Evolutionary conservation across 2,888 invertebrate genomes (phyloP), one percentile per base, ranked within the genome.

Genomic region (Drosophila eohydei): DNA sequence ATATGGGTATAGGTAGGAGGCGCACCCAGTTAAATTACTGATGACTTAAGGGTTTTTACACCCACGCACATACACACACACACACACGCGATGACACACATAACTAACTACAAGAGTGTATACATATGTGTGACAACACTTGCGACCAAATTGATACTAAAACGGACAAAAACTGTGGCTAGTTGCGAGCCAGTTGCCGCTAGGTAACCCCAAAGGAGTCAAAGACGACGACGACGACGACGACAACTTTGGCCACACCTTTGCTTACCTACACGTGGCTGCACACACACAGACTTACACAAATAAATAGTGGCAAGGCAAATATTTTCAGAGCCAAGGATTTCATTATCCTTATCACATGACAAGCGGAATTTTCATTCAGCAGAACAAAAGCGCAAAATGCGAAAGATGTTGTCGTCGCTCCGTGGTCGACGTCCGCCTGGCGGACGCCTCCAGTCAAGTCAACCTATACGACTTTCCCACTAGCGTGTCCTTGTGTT

Each of bases 311-410:
- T 76, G 57, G 52, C 71, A 78, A 80, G 71, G 89, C 81, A 88
- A 91, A 91, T 90, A 91, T 84, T 84, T 90, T 87, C 84, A 84
- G 77, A 80, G 86, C 79, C 84, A 92, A 92, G 92, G 90, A 92
- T 91, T 91, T 91, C 90, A 92, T 91, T 92, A 92, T 91, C 90
- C 86, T 90, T 92, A 91, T 91, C 91, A 89, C 81, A 77, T 76
- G 74, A 76, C 75, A 78, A 63, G 79, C 79, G 85, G 85, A 73
- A 85, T 89, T 89, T 76, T 78, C 52, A 40, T 51, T 59, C 57
- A 55, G 56, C 52, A 74, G 68, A 71, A 65, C 75, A 78, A 75
- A 81, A 80, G 73, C 71, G 72, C 64, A 74, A 75, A 80, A 70
- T 62, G 74, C 75, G 62, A 71, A 89, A 91, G 87, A 89, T 70